Conservation (phyloP, 2,888 invertebrate species). For the Drosophila fulvimacula region DNA sequence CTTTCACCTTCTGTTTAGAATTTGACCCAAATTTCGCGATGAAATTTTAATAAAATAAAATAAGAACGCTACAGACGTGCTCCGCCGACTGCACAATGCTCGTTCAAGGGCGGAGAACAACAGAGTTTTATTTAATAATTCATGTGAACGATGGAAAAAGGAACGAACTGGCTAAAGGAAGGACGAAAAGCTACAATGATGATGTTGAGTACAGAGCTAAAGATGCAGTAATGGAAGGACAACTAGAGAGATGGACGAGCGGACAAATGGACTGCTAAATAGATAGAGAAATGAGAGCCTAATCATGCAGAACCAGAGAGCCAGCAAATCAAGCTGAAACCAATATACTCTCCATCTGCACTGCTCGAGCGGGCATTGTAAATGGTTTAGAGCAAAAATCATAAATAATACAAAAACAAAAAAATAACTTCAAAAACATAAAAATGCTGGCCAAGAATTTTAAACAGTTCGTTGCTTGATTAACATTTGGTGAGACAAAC, state of each 20-base stretch:
- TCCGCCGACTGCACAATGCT: background rate
- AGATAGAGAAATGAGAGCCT: background rate
- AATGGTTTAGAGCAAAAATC: constrained; percentile 30
- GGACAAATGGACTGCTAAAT: background rate
- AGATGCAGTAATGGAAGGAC: too few species aligned
- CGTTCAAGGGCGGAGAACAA: background rate
- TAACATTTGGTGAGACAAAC: constrained; percentile 59
- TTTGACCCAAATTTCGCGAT: constrained; percentile 33
- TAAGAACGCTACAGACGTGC: background rate
- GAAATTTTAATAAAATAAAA: constrained; percentile 15
- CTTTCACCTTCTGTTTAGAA: constrained; percentile 53
- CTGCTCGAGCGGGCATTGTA: background rate
- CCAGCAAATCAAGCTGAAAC: background rate
- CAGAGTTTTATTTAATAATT: background rate
- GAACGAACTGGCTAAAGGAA: too few species aligned
- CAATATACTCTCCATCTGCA: background rate
- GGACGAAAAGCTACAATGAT: too few species aligned
- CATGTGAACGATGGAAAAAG: too few species aligned
- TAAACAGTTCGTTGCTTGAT: constrained; percentile 52
- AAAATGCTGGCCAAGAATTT: constrained; percentile 62
- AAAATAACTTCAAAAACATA: constrained; percentile 20
- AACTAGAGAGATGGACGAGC: background rate
- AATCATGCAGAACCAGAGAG: background rate
- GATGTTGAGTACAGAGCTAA: too few species aligned
- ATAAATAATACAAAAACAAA: constrained; percentile 34